These are phyloP conservation scores for Oryzaephilus surinamensis DNA, from an alignment of 1,140 invertebrate species.

Conservation along the genomic window DNA sequence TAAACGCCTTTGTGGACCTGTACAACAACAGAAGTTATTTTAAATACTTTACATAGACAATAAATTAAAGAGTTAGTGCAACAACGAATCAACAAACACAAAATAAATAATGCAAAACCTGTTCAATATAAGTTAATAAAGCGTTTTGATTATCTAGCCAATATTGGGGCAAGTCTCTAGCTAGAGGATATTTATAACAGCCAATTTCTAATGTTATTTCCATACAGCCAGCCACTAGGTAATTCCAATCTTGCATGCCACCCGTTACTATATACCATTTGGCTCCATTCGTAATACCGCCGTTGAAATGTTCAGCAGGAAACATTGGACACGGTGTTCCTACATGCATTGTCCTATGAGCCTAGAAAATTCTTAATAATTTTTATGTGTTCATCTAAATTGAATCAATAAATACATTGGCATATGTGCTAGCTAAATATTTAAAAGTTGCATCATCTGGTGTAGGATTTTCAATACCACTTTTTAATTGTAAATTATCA, in stretches of 20 bases:
- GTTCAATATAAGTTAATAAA: conserved; percentile 76
- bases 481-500: conserved; percentile 42
- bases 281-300: conserved; percentile 88
- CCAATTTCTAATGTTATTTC: conserved; percentile 93
- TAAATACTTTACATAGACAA: background rate
- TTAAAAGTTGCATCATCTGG: conserved; percentile 82
- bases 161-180: conserved; percentile 60
- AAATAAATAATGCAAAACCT: no score
- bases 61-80: background rate
- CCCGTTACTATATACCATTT: conserved; percentile 81
- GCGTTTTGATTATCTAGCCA: conserved; percentile 87
- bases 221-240: conserved; percentile 82
- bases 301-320: conserved; percentile 57
- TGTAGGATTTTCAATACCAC: conserved; percentile 42
- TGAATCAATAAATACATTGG: conserved; percentile 56
- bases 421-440: conserved; percentile 71
- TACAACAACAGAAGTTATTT: conserved; percentile 28
- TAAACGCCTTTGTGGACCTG: conserved; percentile 80
- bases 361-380: conserved; percentile 38
- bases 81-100: background rate
- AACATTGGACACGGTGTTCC: conserved; percentile 59
- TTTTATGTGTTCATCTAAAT: background rate
- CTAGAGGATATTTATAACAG: conserved; percentile 82
- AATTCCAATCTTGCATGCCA: conserved; percentile 99
- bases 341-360: conserved; percentile 72